Percentiles rank a stretch among this genome's conserved stretches.
phyloP scores from a whole-genome alignment of 1,140 invertebrate genomes.

The Zaprionus vittiger region DNA sequence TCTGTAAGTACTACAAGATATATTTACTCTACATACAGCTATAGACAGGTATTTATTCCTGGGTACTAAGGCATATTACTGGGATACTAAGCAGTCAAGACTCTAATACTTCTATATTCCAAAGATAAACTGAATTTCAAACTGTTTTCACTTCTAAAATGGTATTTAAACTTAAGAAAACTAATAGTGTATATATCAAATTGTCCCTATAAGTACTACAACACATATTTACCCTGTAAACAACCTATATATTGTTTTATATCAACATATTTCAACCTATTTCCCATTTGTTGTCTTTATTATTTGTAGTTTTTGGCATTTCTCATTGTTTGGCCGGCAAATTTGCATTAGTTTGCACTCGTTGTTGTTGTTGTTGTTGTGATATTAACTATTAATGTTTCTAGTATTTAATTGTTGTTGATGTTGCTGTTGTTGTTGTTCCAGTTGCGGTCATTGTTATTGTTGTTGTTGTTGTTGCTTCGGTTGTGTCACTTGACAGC shows the following conservation, averaged over 20 bases:
- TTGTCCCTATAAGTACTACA: not conserved
- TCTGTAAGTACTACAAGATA: no score
- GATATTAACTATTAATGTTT: slow-evolving; percentile 45
- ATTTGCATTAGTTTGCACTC: slow-evolving; percentile 31
- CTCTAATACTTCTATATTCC: no score
- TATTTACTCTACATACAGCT: no score
- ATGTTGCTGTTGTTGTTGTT: slow-evolving; percentile 16
- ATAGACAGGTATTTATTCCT: no score
- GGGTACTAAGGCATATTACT: no score
- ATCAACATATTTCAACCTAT: not conserved
- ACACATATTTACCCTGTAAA: not conserved
- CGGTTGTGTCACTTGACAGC: slow-evolving; percentile 59
- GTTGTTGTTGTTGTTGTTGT: slow-evolving; percentile 25
- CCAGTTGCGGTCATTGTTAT: slow-evolving; percentile 21
- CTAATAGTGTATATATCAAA: not conserved
- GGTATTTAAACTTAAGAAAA: no score
- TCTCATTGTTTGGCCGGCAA: slow-evolving; percentile 39
- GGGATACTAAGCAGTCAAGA: no score
- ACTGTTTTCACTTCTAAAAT: no score
- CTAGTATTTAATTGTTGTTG: slow-evolving; percentile 1
- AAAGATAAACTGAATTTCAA: no score
- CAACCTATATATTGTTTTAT: not conserved
- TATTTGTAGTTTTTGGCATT: slow-evolving; percentile 7
- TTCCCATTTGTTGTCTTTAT: not conserved
- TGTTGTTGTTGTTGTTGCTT: slow-evolving; percentile 8